Evolutionary conservation across 2,113 vertebrate species (phyloP), one percentile per base, ranked within the genome.

Genomic region (Regulus satrapa): DNA sequence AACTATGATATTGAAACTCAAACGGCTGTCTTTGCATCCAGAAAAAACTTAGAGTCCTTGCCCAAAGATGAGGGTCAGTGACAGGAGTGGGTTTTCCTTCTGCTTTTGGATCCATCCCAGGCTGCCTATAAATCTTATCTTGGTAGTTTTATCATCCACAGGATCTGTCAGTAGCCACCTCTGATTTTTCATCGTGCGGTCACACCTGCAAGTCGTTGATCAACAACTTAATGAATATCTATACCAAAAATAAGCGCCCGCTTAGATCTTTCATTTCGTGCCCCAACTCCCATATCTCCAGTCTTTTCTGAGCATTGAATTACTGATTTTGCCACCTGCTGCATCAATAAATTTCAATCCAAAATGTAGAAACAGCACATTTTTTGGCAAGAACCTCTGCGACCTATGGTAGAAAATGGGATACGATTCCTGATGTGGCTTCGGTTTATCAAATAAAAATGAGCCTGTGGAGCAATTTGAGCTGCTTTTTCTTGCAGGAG

Each of bases 271-370:
- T 18, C 38, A 29, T 81, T 79, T 89, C 6, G 0, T 91, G 56
- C 28, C 19, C 66, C 73, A 81, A 51, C 62, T 95, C 63, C 54
- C 20, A 6, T 94, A 63, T 88, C 45, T 51, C 46, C 51, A 63
- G 46, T 79, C 49, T 95, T 95, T 89, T 51, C 88, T 71, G 43
- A 83, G 92, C 85, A 75, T 93, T 92, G 72, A 84, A 56, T 94
- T 94, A 96, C 94, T 67, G 82, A 64, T 88, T 93, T 85, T 80
- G 78, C 96, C 93, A 96, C 90, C 92, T 96, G 92, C 88, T 94
- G n/a, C 92, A 80, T 92, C 92, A 86, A 86, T 94, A 96, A 90
- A 97, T 96, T 96, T 92, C 1, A 45, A 67, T 93, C 77, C 79
- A 94, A 78, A 93, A 88, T 95, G 89, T 88, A 89, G 89, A 96